phyloP scores from a whole-genome alignment of 2,888 invertebrate genomes.

The Papilio protenor region DNA sequence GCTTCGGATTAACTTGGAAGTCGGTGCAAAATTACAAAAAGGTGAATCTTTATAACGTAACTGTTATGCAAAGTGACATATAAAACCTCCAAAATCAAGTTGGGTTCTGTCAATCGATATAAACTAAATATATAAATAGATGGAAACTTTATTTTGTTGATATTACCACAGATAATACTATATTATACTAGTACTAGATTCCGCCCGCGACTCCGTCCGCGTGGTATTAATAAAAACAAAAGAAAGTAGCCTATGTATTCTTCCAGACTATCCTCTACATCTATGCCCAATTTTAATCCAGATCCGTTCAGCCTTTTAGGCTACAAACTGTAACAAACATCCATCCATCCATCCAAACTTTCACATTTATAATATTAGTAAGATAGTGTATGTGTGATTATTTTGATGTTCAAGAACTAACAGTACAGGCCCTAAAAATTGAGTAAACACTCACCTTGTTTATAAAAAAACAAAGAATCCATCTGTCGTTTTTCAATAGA shows the following conservation, averaged over 20 bases:
- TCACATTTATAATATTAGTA: no score
- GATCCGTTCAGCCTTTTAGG: no score
- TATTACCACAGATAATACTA: no score
- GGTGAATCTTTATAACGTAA: background rate
- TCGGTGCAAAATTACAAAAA: conserved; percentile 6
- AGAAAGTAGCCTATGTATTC: no score
- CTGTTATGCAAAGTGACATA: background rate
- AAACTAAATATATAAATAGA: background rate
- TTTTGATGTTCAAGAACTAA: background rate
- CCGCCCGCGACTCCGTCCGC: no score
- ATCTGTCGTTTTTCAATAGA: conserved; percentile 20
- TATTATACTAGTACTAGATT: no score
- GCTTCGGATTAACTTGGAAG: background rate
- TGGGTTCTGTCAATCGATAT: background rate
- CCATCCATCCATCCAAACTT: no score
- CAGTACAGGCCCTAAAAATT: background rate
- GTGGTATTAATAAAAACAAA: no score
- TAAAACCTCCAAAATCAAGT: background rate
- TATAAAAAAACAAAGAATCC: background rate
- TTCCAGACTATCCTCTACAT: no score
- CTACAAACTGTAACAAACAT: no score
- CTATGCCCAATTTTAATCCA: no score
- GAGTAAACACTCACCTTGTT: conserved; percentile 1
- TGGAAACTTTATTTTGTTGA: background rate
- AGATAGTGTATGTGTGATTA: no score